Conservation (phyloP, 2,113 vertebrate genomes). For the Heterochromis multidens region DNA sequence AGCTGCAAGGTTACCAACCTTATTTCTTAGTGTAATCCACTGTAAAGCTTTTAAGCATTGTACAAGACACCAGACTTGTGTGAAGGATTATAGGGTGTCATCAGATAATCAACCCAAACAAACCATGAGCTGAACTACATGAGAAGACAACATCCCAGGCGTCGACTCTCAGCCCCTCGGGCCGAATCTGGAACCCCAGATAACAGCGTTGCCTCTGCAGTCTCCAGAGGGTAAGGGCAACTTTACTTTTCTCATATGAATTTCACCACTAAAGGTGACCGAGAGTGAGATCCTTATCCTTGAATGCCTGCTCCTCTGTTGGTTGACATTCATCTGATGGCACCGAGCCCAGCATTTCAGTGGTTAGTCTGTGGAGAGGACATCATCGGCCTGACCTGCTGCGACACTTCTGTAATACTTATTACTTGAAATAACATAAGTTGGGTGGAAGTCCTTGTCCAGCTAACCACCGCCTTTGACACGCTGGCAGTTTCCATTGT, state of each 20-base stretch:
- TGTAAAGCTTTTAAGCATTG: slow-evolving; percentile 39
- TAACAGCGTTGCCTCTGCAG: slow-evolving; percentile 14
- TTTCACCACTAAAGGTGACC: slow-evolving; percentile 25
- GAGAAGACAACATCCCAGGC: slow-evolving; percentile 46
- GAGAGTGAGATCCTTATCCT: slow-evolving; percentile 47
- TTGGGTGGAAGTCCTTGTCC: slow-evolving; percentile 45
- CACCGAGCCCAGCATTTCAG: neutral
- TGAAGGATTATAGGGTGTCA: slow-evolving; percentile 56
- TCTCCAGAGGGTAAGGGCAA: neutral
- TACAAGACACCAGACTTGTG: slow-evolving; percentile 19
- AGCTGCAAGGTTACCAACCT: slow-evolving; percentile 29
- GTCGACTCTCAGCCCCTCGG: slow-evolving; percentile 14
- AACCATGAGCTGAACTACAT: slow-evolving; percentile 24
- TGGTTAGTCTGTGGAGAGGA: slow-evolving; percentile 19
- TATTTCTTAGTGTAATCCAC: slow-evolving; percentile 54
- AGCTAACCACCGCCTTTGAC: slow-evolving; percentile 48
- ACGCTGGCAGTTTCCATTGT: slow-evolving; percentile 24
- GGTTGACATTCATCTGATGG: slow-evolving; percentile 38
- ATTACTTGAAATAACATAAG: slow-evolving; percentile 21
- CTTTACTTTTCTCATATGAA: slow-evolving; percentile 6
- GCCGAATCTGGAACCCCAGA: slow-evolving; percentile 55
- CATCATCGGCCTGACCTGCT: slow-evolving; percentile 11
- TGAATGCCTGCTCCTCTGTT: neutral
- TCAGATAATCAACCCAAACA: slow-evolving; percentile 56
- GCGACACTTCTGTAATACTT: slow-evolving; percentile 27